A percentile compares a stretch with the other conserved stretches of the same genome.
phyloP scores from a whole-genome alignment of 2,888 invertebrate species.

The Poecilobothrus nobilitatus region DNA sequence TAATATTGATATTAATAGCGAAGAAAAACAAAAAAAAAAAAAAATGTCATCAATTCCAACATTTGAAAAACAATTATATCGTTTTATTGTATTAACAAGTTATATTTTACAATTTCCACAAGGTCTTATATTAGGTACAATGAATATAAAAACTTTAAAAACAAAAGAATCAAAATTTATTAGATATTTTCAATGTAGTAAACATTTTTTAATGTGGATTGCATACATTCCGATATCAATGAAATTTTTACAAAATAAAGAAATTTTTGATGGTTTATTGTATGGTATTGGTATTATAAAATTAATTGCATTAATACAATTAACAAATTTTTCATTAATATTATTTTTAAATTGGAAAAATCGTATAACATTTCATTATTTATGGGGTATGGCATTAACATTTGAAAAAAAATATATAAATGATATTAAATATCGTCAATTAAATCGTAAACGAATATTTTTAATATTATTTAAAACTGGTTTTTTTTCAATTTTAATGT shows the following conservation, averaged over 20 bases:
- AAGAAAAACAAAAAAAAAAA: no score
- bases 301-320: not conserved
- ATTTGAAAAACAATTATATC: not conserved
- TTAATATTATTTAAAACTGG: not conserved
- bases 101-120: not conserved
- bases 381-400: not conserved
- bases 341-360: not conserved
- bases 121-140: not conserved
- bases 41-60: no score
- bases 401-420: not conserved
- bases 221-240: not conserved
- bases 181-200: not conserved
- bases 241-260: not conserved
- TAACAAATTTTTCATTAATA: conserved; percentile 6
- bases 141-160: not conserved
- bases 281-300: not conserved
- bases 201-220: not conserved
- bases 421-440: not conserved
- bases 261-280: not conserved
- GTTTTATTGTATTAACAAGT: not conserved
- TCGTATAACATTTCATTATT: not conserved
- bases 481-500: not conserved
- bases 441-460: not conserved
- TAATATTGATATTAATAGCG: no score
- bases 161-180: not conserved